Conservation (phyloP, 2,888 invertebrate genomes). For the Scelioninae gen. 2 region DNA sequence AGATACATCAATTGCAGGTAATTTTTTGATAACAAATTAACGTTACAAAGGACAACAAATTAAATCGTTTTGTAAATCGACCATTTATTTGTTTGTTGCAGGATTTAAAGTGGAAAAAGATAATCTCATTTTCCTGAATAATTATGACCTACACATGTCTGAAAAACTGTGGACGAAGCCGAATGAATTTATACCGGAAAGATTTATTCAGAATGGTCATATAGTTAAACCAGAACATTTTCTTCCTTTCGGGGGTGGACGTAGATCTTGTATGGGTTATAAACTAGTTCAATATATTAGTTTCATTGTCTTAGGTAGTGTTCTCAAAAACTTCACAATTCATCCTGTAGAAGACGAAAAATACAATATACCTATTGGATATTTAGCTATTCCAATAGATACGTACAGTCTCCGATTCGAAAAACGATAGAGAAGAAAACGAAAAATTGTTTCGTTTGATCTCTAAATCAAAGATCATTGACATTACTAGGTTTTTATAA, state of each 20-base stretch:
- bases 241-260: constrained; percentile 81
- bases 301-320: constrained; percentile 77
- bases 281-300: constrained; percentile 80
- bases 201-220: constrained; percentile 78
- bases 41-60: too few species aligned
- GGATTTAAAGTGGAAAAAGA: constrained; percentile 80
- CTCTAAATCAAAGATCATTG: constrained; percentile 31
- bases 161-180: constrained; percentile 80
- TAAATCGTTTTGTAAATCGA: too few species aligned
- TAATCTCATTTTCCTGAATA: constrained; percentile 81
- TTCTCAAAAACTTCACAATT: constrained; percentile 78
- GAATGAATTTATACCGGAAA: constrained; percentile 78
- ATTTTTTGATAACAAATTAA: too few species aligned
- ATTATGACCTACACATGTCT: constrained; percentile 81
- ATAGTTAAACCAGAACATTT: constrained; percentile 81
- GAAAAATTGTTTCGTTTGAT: constrained; percentile 1
- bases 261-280: constrained; percentile 82
- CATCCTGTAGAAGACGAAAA: constrained; percentile 74
- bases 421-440: constrained; percentile 67
- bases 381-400: constrained; percentile 77
- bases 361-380: constrained; percentile 78
- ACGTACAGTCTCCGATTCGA: constrained; percentile 77
- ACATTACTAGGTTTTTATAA: constrained; percentile 44
- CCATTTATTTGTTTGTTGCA: too few species aligned
- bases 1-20: constrained; percentile 80